Conservation (phyloP, 2,888 invertebrate genomes). For the Ophion costatus region DNA sequence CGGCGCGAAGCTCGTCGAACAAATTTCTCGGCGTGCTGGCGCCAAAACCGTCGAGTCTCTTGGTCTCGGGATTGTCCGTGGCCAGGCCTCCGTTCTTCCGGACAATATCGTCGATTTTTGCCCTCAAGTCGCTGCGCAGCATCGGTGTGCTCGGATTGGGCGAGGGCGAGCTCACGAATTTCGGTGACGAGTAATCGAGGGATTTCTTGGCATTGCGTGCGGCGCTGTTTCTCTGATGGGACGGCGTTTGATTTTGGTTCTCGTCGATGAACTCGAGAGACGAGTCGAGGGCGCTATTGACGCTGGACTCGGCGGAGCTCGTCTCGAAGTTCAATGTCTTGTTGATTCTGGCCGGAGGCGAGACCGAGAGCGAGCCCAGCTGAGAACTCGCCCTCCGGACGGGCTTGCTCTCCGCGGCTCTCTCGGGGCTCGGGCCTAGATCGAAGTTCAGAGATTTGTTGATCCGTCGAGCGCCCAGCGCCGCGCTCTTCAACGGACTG, state of each 20-base stretch:
- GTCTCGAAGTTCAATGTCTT: constrained; percentile 72
- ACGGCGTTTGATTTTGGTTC: constrained; percentile 80
- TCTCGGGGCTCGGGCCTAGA: constrained; percentile 74
- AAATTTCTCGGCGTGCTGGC: constrained; percentile 78
- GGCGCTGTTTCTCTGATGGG: constrained; percentile 67
- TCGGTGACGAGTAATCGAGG: constrained; percentile 72
- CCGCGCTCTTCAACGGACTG: constrained; percentile 70
- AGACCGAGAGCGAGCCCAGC: constrained; percentile 22
- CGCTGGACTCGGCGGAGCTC: constrained; percentile 71
- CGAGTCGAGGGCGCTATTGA: constrained; percentile 69
- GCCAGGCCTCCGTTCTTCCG: constrained; percentile 65
- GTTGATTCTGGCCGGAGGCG: constrained; percentile 67
- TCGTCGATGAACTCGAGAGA: constrained; percentile 78
- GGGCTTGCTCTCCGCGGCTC: constrained; percentile 59
- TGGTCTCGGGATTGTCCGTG: constrained; percentile 55
- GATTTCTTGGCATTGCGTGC: constrained; percentile 70
- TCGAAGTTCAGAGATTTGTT: constrained; percentile 79
- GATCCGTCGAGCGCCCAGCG: constrained; percentile 69
- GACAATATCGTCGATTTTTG: constrained; percentile 72
- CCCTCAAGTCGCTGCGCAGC: constrained; percentile 69
- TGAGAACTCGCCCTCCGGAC: constrained; percentile 27
- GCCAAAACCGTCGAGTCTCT: constrained; percentile 62
- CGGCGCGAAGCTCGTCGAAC: constrained; percentile 74
- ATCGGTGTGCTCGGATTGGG: constrained; percentile 62
- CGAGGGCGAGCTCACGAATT: constrained; percentile 59